phyloP scores from a whole-genome alignment of 1,140 invertebrate genomes.

The Drosophila tristis region DNA sequence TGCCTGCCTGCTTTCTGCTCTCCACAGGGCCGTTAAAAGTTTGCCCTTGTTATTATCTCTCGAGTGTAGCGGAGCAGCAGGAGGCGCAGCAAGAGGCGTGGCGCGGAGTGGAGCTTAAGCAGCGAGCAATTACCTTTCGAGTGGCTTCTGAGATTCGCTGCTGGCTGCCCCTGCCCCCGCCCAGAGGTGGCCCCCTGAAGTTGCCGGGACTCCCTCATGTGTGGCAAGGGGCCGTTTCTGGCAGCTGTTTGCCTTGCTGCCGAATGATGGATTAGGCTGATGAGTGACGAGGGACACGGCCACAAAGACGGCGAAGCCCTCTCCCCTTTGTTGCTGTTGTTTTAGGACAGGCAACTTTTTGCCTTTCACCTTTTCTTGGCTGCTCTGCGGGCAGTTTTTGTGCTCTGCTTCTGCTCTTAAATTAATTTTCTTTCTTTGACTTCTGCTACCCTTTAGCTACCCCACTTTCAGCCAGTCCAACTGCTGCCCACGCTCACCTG shows the following conservation, averaged over 20 bases:
- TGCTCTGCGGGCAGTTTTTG: neutral
- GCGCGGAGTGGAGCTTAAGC: conserved; percentile 43
- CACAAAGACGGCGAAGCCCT: no score
- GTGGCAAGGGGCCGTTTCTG: conserved; percentile 22
- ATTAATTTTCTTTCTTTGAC: neutral
- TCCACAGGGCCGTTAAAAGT: conserved; percentile 52
- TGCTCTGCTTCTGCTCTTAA: neutral
- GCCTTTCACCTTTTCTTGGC: conserved; percentile 6
- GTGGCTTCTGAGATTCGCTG: conserved; percentile 69
- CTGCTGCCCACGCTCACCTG: conserved; percentile 85
- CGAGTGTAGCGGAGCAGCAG: neutral
- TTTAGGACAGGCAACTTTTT: conserved; percentile 64
- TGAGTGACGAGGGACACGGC: conserved; percentile 16
- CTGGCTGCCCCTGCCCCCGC: conserved; percentile 7
- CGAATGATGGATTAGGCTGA: conserved; percentile 54
- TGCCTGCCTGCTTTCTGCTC: neutral
- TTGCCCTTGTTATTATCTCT: conserved; percentile 76
- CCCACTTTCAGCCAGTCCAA: neutral
- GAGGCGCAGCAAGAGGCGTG: no score
- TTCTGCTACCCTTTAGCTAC: neutral
- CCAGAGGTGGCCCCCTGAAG: conserved; percentile 17
- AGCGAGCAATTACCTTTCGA: conserved; percentile 77
- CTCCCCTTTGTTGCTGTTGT: conserved; percentile 43
- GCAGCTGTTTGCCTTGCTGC: conserved; percentile 29
- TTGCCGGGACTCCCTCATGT: conserved; percentile 18